Base-by-base conservation (phyloP, 2,113 vertebrate genomes). In the Muscicapa adusta region DNA sequence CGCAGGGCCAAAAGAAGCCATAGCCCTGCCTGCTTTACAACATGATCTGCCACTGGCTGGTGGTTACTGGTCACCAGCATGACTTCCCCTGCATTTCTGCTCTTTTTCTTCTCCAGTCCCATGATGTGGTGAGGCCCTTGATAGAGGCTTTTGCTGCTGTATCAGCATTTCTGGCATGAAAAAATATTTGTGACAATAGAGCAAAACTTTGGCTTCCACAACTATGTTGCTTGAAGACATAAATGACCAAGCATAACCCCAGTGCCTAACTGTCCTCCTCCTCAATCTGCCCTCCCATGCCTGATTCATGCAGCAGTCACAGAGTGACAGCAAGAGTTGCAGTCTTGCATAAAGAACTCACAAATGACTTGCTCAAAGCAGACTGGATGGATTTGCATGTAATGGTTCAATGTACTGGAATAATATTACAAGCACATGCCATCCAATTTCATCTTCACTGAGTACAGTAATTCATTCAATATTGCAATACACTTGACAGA, bases 111-210 rank as follows among this genome's bases (percentile, higher is more conserved):
- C 89, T 89, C 53, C 47, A 74, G 43, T 58, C 88, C 70, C 75
- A 87, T 72, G 65, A 91, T 97, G 94, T 94, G 95, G 95, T 74
- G 43, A 94, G 58, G 66, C 66, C 42, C 72, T 43, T 77, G 88
- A 93, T 26, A 86, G 89, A 80, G 51, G 72, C 72, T 93, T 95
- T 94, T 88, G 88, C 92, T 97, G 94, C 96, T 94, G 70, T 54
- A 62, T 96, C 96, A 97, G 96, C 96, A 92, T 85, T 94, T 96
- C 91, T 94, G 91, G 90, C 68, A 84, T 34, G 42, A 86, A 85
- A 94, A 58, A 24, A 51, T 15, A 5, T 18, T 51, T 28, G 25
- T 78, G 61, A 84, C 93, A 96, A 85, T 5, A 86, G 67, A 83
- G 51, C 42, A 95, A 92, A 93, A 9, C 53, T 92, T 77, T 68